phyloP scores from a whole-genome alignment of 2,888 invertebrate species.

The Nomada ferruginata region DNA sequence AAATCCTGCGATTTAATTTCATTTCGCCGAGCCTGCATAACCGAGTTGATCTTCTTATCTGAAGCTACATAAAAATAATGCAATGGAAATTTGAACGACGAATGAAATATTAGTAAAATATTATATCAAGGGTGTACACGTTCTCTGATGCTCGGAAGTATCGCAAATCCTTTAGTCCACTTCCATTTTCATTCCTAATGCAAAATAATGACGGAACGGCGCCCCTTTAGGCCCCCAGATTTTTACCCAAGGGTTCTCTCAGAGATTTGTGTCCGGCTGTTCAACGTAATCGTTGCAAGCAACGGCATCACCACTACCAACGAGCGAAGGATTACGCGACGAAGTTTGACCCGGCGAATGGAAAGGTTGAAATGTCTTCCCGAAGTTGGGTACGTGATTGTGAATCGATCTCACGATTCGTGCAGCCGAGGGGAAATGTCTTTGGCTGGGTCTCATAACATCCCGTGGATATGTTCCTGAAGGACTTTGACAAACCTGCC shows the following conservation, averaged over 20 bases:
- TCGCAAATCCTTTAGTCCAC: background rate
- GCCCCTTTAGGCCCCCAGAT: background rate
- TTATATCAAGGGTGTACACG: too few species aligned
- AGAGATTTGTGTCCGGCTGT: conserved; percentile 1
- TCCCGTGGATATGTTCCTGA: background rate
- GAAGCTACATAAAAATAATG: too few species aligned
- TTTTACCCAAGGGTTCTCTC: background rate
- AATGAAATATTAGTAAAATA: too few species aligned
- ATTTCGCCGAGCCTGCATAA: too few species aligned
- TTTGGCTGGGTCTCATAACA: background rate
- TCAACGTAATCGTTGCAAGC: background rate
- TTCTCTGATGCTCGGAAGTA: too few species aligned
- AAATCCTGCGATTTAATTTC: too few species aligned
- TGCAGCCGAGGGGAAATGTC: background rate
- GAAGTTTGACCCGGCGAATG: conserved; percentile 16
- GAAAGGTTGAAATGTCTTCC: background rate
- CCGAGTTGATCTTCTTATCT: too few species aligned
- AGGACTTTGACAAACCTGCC: background rate
- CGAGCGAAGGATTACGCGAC: background rate
- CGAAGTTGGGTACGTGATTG: conserved; percentile 10
- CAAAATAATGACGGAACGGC: background rate
- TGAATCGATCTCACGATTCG: conserved; percentile 31
- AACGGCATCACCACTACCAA: background rate
- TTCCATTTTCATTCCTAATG: background rate
- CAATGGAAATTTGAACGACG: too few species aligned